Percentiles rank a stretch among this genome's conserved stretches.
Evolutionary conservation across 1,140 invertebrate genomes (phyloP).

Genomic region (Thalassaphorura encarpata): DNA sequence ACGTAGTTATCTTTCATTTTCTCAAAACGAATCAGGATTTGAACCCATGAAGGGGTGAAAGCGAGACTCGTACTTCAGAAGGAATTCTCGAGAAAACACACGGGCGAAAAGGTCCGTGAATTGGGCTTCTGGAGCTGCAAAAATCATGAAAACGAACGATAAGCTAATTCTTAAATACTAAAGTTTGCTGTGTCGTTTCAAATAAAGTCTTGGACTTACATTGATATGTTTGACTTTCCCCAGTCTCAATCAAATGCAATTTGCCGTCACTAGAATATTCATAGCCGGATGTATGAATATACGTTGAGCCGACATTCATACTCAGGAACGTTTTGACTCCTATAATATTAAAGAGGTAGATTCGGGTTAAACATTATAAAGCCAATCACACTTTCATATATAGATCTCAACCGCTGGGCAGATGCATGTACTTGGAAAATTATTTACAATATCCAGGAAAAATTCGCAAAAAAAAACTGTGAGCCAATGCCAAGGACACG

Average conservation of each 20-base stretch:
- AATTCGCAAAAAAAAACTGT: too few relatives aligned
- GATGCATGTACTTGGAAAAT: too few relatives aligned
- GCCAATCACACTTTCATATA: too few relatives aligned
- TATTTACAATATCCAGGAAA: too few relatives aligned
- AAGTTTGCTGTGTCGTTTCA: neutral
- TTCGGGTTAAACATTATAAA: too few relatives aligned
- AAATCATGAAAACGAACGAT: constrained; percentile 1
- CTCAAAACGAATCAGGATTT: constrained; percentile 27
- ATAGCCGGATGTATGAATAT: constrained; percentile 16
- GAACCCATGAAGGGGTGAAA: constrained; percentile 26
- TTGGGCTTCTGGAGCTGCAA: constrained; percentile 21
- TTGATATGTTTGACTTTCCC: constrained; percentile 3
- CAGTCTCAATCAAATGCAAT: neutral
- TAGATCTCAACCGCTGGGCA: too few relatives aligned
- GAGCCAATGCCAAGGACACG: too few relatives aligned
- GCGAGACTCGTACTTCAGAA: constrained; percentile 24
- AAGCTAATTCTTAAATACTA: neutral
- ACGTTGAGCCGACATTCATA: constrained; percentile 19
- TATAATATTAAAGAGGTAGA: too few relatives aligned
- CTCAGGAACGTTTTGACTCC: constrained; percentile 9
- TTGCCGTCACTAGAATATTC: neutral
- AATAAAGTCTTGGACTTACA: neutral
- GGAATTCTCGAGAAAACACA: constrained; percentile 21
- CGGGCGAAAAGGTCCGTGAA: constrained; percentile 20
- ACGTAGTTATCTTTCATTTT: constrained; percentile 17